Percentiles rank a stretch among this genome's conserved stretches.
Evolutionary conservation across 2,797 vertebrate genomes (phyloP).

Genomic region (Merluccius polli): DNA sequence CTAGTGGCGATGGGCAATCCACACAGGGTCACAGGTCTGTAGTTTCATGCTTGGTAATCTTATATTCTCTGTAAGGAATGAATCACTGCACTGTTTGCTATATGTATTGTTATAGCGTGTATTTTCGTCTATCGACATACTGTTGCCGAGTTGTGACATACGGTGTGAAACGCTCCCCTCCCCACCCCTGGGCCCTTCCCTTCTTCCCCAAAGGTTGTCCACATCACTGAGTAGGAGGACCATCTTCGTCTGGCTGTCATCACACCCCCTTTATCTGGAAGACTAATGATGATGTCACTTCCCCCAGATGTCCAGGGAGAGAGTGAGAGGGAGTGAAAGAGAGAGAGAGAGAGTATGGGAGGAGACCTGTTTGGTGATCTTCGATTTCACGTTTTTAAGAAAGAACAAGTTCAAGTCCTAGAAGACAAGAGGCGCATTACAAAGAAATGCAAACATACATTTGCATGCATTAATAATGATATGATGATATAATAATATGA

Average conservation of each 20-base stretch:
- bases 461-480: too few species aligned
- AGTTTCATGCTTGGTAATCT: not conserved
- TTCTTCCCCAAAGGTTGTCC: conserved; percentile 11
- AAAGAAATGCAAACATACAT: not conserved
- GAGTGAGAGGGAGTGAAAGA: conserved; percentile 11
- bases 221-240: conserved; percentile 37
- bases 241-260: conserved; percentile 20
- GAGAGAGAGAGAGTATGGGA: conserved; percentile 12
- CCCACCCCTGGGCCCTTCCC: not conserved
- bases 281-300: conserved; percentile 42
- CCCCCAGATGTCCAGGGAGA: conserved; percentile 8
- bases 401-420: conserved; percentile 22
- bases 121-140: not conserved
- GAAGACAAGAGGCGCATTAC: not conserved
- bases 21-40: not conserved
- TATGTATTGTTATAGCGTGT: not conserved
- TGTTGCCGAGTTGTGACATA: not conserved
- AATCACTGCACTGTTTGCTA: not conserved
- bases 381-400: conserved; percentile 23
- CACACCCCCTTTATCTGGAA: conserved; percentile 11
- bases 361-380: conserved; percentile 20
- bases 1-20: conserved; percentile 4
- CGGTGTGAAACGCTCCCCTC: not conserved
- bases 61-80: not conserved
- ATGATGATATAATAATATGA: too few species aligned